These are phyloP conservation scores for Schizopygopsis pylzovi DNA, from an alignment of 2,797 vertebrate species.

Conservation along the genomic window DNA sequence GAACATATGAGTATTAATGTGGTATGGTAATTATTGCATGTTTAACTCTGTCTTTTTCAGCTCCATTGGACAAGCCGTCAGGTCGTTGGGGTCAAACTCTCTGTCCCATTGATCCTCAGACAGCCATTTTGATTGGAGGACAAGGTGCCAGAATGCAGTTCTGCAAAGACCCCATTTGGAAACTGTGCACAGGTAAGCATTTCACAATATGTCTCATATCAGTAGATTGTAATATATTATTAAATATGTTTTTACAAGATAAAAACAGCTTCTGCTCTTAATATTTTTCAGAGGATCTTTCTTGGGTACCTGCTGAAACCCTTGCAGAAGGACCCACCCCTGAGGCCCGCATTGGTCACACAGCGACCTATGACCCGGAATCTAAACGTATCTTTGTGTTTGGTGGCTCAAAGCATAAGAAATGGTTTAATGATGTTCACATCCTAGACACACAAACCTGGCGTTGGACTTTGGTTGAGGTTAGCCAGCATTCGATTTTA, in stretches of 20 bases:
- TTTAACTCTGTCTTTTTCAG: slow-evolving; percentile 54
- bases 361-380: slow-evolving; percentile 77
- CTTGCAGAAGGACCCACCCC: slow-evolving; percentile 80
- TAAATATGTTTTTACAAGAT: background rate
- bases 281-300: slow-evolving; percentile 74
- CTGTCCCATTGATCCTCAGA: slow-evolving; percentile 79
- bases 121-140: slow-evolving; percentile 80
- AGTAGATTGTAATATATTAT: background rate
- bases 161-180: slow-evolving; percentile 89
- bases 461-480: slow-evolving; percentile 83
- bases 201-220: background rate
- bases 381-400: slow-evolving; percentile 80
- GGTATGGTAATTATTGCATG: background rate
- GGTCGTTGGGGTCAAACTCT: slow-evolving; percentile 81
- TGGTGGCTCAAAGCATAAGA: slow-evolving; percentile 81
- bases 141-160: slow-evolving; percentile 82
- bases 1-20: background rate
- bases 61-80: slow-evolving; percentile 66
- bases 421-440: slow-evolving; percentile 83
- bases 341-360: slow-evolving; percentile 81
- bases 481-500: slow-evolving; percentile 50
- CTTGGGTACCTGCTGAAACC: slow-evolving; percentile 80
- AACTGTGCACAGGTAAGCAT: slow-evolving; percentile 80
- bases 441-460: slow-evolving; percentile 83
- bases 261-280: background rate